Conservation (phyloP, 2,113 vertebrate genomes). For the Oreochromis spilurus region DNA sequence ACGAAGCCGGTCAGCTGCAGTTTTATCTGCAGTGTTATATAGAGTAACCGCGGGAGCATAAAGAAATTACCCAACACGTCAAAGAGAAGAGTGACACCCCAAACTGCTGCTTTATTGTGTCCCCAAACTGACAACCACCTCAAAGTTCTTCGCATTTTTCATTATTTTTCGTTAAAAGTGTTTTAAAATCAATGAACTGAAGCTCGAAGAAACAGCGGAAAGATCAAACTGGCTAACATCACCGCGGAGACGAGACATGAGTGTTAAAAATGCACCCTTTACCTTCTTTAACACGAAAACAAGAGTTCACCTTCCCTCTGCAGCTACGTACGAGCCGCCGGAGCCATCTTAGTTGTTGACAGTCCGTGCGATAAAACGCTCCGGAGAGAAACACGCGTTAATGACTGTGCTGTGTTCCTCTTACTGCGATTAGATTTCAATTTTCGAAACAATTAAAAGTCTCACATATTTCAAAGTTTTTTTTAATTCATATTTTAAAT, state of each 20-base stretch:
- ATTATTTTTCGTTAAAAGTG: background rate
- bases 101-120: accelerated
- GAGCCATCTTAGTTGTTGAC: slow-evolving; percentile 61
- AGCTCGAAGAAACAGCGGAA: accelerated
- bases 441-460: background rate
- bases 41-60: background rate
- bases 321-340: background rate
- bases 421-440: accelerated
- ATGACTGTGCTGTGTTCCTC: background rate
- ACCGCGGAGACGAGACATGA: accelerated
- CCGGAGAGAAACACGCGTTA: slow-evolving; percentile 41
- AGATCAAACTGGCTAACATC: accelerated
- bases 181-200: background rate
- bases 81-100: background rate
- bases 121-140: background rate
- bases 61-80: background rate
- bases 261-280: background rate
- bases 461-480: background rate
- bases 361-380: slow-evolving; percentile 26
- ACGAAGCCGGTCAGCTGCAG: background rate
- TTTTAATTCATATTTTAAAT: too few relatives aligned
- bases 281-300: background rate
- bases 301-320: background rate
- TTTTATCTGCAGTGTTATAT: too few relatives aligned
- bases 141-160: too few relatives aligned